Percentiles rank a stretch among this genome's conserved stretches.
Evolutionary conservation across 2,797 vertebrate species (phyloP).

Genomic region (Tenualosa thibaudeaui): DNA sequence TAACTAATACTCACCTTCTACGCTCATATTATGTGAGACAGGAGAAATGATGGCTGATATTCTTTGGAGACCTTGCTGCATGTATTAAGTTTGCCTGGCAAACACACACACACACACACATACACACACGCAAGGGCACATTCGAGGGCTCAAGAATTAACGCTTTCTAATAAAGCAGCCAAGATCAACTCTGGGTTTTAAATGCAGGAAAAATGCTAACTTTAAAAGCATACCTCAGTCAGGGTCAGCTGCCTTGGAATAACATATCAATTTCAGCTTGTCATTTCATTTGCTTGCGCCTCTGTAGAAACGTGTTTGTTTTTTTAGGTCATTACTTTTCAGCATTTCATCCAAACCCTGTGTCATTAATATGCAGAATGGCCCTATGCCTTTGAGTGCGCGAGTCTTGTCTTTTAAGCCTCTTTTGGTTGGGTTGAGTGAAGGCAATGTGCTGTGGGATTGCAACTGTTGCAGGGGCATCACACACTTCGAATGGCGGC

Average conservation of each 20-base stretch:
- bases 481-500: constrained; percentile 33
- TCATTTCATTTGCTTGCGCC: neutral
- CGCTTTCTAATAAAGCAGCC: constrained; percentile 18
- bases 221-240: constrained; percentile 12
- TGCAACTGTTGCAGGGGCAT: constrained; percentile 51
- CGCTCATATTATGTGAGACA: constrained; percentile 15
- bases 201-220: constrained; percentile 10
- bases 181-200: neutral
- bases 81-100: constrained; percentile 7
- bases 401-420: neutral
- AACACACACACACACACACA: constrained; percentile 14
- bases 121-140: constrained; percentile 35
- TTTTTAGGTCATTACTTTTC: constrained; percentile 18
- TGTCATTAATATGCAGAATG: neutral
- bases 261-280: constrained; percentile 21
- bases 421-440: constrained; percentile 26
- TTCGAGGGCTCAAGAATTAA: constrained; percentile 39
- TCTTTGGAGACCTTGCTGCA: constrained; percentile 35
- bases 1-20: constrained; percentile 31
- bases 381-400: neutral
- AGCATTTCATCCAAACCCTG: constrained; percentile 3
- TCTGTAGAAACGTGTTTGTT: constrained; percentile 6
- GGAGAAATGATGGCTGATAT: constrained; percentile 37
- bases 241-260: constrained; percentile 2
- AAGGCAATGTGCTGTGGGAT: constrained; percentile 53